A percentile compares a stretch with the other conserved stretches of the same genome.
phyloP scores from a whole-genome alignment of 1,140 invertebrate species.

The Drosophila trapezifrons region DNA sequence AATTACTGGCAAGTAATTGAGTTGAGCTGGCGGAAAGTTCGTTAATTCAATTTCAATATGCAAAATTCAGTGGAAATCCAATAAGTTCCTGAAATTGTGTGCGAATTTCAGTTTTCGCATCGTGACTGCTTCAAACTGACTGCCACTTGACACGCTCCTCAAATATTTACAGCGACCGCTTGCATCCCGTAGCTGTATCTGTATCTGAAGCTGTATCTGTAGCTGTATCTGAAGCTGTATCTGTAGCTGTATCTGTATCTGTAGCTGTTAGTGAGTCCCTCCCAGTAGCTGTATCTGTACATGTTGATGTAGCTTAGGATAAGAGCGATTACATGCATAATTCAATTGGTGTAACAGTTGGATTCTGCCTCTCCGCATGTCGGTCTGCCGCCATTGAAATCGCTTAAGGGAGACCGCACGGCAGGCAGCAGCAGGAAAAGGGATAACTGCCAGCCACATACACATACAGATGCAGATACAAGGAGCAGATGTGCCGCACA shows the following conservation, averaged over 20 bases:
- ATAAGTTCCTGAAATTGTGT: slow-evolving; percentile 33
- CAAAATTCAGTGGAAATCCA: slow-evolving; percentile 46
- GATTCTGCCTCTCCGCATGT: slow-evolving; percentile 17
- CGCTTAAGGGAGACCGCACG: slow-evolving; percentile 25
- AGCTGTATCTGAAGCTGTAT: too few species aligned
- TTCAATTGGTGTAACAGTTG: slow-evolving; percentile 76
- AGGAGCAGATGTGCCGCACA: slow-evolving; percentile 19
- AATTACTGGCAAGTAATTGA: slow-evolving; percentile 72
- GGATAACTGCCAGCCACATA: slow-evolving; percentile 22
- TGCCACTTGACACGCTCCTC: slow-evolving; percentile 53
- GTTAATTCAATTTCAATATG: slow-evolving; percentile 67
- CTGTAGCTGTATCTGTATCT: slow-evolving; percentile 12
- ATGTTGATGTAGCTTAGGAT: slow-evolving; percentile 44
- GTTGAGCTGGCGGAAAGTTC: slow-evolving; percentile 23
- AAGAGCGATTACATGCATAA: slow-evolving; percentile 79
- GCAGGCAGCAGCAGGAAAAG: slow-evolving; percentile 17
- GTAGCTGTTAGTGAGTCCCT: too few species aligned
- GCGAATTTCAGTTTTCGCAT: slow-evolving; percentile 26
- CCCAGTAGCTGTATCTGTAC: slow-evolving; percentile 14
- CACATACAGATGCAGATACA: slow-evolving; percentile 9
- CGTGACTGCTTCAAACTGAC: slow-evolving; percentile 35
- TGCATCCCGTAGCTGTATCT: slow-evolving; percentile 4
- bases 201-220: not conserved
- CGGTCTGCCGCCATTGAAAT: slow-evolving; percentile 20
- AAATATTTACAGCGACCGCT: slow-evolving; percentile 46